Base-by-base conservation (phyloP, 2,797 vertebrate species). In the Sebastes oblongus region DNA sequence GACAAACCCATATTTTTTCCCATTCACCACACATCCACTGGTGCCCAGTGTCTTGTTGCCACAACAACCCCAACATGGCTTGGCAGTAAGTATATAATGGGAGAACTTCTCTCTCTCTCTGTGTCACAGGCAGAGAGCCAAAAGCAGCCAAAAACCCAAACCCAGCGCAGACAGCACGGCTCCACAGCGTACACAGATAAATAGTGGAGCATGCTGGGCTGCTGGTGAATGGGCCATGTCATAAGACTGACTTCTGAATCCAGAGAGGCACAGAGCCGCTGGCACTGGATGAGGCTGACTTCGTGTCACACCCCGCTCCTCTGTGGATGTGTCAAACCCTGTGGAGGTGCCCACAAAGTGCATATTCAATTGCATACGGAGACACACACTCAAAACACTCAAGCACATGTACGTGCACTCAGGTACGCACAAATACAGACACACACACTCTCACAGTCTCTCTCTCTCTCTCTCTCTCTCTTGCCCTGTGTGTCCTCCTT, bases 201-300 rank as follows among this genome's bases (percentile, higher is more conserved):
- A 93, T 79, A 92, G 81, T 55, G 78, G 50, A 84, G 77, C 84
- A 75, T 30, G 74, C 87, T 89, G 86, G 50, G 89, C 67, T 81
- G 88, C 85, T 89, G 87, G 56, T 84, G 91, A 93, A 91, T 87
- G 88, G 87, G 60, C 85, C 81, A 24, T 90, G 82, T 83, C 85
- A 90, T 84, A 64, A 80, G 78, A 84, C 67, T 76, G 86, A 81
- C 81, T 86, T 81, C 54, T 89, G 89, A 85, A 81, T 89, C 86
- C 70, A 70, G 62, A 78, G 71, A 68, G 78, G 60, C 72, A 22
- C 75, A 72, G 59, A 68, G 81, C 82, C 22, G 32, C 83, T 90
- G 89, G 84, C 80, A 64, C 67, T 46, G 42, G 86, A 85, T 65
- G 81, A 91, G 68, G 55, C 83, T 1, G 80, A 79, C 74, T 84